These are phyloP conservation scores for Pomacea canaliculata DNA, from an alignment of 2,888 invertebrate genomes.

Conservation along the genomic window DNA sequence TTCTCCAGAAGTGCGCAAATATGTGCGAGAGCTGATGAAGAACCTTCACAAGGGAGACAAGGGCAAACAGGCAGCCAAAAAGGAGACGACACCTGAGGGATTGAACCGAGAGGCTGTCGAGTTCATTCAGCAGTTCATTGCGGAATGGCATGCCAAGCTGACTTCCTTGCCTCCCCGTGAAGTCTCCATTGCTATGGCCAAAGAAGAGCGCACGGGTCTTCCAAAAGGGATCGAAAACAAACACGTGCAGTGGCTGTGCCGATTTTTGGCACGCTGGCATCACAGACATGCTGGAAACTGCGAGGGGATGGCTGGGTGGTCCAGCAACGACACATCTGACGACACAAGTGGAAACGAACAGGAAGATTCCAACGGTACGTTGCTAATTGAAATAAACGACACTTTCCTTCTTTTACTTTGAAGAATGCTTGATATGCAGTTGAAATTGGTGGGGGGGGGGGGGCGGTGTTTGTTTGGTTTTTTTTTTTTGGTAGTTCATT, in stretches of 20 bases:
- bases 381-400: too few relatives aligned
- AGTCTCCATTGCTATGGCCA: slow-evolving; percentile 12
- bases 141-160: slow-evolving; percentile 20
- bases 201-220: slow-evolving; percentile 1
- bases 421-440: too few relatives aligned
- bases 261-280: slow-evolving; percentile 20
- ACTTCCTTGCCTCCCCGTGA: not conserved
- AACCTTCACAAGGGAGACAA: slow-evolving; percentile 3
- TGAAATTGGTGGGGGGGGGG: too few relatives aligned
- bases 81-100: not conserved
- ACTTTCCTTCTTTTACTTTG: too few relatives aligned
- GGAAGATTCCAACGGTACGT: too few relatives aligned
- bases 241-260: slow-evolving; percentile 19
- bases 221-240: slow-evolving; percentile 5
- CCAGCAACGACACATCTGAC: slow-evolving; percentile 11
- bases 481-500: too few relatives aligned
- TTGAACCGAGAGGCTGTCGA: slow-evolving; percentile 2
- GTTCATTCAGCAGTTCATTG: slow-evolving; percentile 15
- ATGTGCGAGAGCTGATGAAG: slow-evolving; percentile 2
- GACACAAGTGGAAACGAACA: slow-evolving; percentile 5
- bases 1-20: slow-evolving; percentile 11
- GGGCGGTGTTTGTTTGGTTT: too few relatives aligned
- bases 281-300: slow-evolving; percentile 21
- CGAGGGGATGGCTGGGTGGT: slow-evolving; percentile 19
- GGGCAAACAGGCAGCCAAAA: not conserved